Evolutionary conservation across 2,113 vertebrate species (phyloP).

Genomic region (Scatophagus argus): DNA sequence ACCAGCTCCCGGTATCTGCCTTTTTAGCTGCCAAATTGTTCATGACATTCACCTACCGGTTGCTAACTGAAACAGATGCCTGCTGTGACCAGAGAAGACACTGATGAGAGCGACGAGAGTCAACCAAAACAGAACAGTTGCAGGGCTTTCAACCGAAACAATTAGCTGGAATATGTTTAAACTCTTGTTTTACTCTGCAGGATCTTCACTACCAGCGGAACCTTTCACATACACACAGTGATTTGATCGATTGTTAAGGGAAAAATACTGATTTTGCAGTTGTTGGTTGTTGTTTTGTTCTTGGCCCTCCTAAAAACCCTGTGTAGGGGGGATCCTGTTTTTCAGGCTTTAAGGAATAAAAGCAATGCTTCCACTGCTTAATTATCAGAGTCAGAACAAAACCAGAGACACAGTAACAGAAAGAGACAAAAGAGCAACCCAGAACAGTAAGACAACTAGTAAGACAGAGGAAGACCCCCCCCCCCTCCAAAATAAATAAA

Average conservation of each 20-base stretch:
- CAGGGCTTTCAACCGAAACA: background rate
- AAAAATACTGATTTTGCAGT: background rate
- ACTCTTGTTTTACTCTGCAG: background rate
- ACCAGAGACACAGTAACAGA: background rate
- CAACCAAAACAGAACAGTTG: background rate
- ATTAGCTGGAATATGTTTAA: background rate
- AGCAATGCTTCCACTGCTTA: background rate
- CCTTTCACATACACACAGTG: background rate
- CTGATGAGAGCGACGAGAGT: background rate
- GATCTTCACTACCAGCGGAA: background rate
- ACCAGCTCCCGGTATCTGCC: background rate
- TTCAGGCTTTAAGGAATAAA: background rate
- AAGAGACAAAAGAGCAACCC: background rate
- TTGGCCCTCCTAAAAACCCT: background rate
- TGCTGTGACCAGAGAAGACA: background rate
- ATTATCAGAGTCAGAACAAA: background rate
- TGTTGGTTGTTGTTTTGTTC: background rate
- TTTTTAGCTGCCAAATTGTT: background rate
- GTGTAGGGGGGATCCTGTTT: background rate
- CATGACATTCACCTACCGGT: background rate
- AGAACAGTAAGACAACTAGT: slow-evolving; percentile 3
- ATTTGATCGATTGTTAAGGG: background rate
- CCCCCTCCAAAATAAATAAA: too few relatives aligned
- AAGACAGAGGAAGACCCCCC: background rate
- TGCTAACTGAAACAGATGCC: background rate